phyloP scores from a whole-genome alignment of 30 jellyfish, hydroid and myxozoan species.

The Cassiopea andromeda region DNA sequence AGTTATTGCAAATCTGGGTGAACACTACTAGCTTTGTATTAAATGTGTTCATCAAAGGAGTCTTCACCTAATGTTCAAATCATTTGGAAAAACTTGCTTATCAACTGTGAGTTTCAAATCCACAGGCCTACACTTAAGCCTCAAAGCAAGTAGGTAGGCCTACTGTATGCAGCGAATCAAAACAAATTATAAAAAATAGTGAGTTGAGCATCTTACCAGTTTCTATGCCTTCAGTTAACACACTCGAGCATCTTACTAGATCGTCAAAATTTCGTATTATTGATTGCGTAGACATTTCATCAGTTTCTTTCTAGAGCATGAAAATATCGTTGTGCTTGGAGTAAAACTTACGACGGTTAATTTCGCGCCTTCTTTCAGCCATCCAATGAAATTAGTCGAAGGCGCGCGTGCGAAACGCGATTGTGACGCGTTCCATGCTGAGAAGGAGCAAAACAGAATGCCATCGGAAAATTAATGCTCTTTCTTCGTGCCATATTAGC shows the following conservation, averaged over 20 bases:
- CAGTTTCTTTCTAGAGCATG: background rate
- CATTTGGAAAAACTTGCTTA: too few species aligned
- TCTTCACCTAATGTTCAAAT: too few species aligned
- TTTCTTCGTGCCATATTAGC: too few species aligned
- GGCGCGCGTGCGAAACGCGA: constrained; percentile 34
- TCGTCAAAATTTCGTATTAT: constrained; percentile 86
- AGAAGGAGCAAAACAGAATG: too few species aligned
- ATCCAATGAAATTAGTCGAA: constrained; percentile 65
- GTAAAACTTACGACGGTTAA: constrained; percentile 26
- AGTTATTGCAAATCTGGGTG: too few species aligned
- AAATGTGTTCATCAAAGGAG: too few species aligned
- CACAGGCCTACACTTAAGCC: too few species aligned
- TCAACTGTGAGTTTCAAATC: too few species aligned
- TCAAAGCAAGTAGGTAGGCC: too few species aligned
- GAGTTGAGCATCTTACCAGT: constrained; percentile 62
- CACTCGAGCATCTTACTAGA: constrained; percentile 89
- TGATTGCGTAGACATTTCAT: constrained; percentile 46
- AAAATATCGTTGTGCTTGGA: background rate
- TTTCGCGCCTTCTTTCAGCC: constrained; percentile 63
- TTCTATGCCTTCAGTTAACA: constrained; percentile 97
- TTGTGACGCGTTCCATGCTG: background rate
- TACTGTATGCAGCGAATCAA: too few species aligned
- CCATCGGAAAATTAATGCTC: too few species aligned
- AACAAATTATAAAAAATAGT: background rate
- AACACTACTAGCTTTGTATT: too few species aligned